Evolutionary conservation across 2,888 invertebrate genomes (phyloP).

Genomic region (Agelastica alni): DNA sequence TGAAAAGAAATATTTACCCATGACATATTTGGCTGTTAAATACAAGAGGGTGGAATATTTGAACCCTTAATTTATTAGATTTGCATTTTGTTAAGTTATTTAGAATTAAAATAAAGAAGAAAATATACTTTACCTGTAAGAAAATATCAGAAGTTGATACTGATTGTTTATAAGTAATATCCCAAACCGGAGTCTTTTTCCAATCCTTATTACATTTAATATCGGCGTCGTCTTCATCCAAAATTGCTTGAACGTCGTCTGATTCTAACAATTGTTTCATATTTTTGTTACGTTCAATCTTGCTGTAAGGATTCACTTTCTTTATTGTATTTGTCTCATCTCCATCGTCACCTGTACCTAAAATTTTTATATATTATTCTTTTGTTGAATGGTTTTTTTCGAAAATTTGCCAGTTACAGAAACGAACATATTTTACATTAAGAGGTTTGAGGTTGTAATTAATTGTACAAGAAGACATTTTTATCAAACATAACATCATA

Average conservation of each 20-base stretch:
- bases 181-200: constrained; percentile 72
- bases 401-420: too few relatives aligned
- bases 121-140: constrained; percentile 74
- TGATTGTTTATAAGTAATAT: constrained; percentile 82
- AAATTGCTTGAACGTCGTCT: constrained; percentile 46
- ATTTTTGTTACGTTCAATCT: constrained; percentile 32
- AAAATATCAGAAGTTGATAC: constrained; percentile 86
- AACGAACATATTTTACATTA: too few relatives aligned
- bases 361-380: background rate
- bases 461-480: too few relatives aligned
- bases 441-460: too few relatives aligned
- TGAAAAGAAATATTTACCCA: too few relatives aligned
- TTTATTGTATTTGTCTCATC: constrained; percentile 16
- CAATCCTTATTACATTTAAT: constrained; percentile 59
- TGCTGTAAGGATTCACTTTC: constrained; percentile 52
- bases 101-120: too few relatives aligned
- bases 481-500: too few relatives aligned
- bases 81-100: too few relatives aligned
- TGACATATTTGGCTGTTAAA: too few relatives aligned
- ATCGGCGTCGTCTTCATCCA: constrained; percentile 49
- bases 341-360: background rate
- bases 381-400: too few relatives aligned
- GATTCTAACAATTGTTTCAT: constrained; percentile 58
- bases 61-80: too few relatives aligned
- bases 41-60: too few relatives aligned